Evolutionary conservation across 1,140 invertebrate species (phyloP), one percentile per base, ranked within the genome.

Genomic region (Bombus cullumanus): DNA sequence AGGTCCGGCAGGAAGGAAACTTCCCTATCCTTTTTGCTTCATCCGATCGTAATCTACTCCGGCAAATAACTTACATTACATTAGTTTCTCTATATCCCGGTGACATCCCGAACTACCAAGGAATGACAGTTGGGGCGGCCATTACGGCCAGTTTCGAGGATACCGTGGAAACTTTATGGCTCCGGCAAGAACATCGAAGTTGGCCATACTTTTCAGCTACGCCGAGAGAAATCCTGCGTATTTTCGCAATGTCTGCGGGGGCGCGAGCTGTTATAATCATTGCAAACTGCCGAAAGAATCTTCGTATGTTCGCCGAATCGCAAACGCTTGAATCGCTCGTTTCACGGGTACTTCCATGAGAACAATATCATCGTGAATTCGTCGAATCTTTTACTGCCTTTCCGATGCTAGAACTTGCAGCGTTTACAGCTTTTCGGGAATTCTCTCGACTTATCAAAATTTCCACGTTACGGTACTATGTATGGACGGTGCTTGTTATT

Each of bases 11-110:
- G 53, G 12, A 47, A 59, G 31, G 73, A 64, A 86, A 82, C 57
- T 86, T 86, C 31, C 31, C 66, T 9, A 13, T 41, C 37, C 66
- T 72, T 76, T 77, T 86, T 83, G 31, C 39, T 37, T 39, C 62
- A 12, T 47, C 73, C 43, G 47, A 76, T 86, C 68, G 73, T 83
- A 86, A 86, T 83, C 81, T 77, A 77, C 66, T 86, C 43, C 22
- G 34, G 73, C 81, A 77, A 86, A 86, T 86, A 83, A 83, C 81
- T 83, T 83, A 86, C 81, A 72, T 86, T 86, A 83, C 85, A 77
- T 86, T 83, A 83, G 64, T 72, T 83, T 82, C 81, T 39, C 53
- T 53, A 43, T 86, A 62, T 86, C 66, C 66, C 41, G 47, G 74
- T 84, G 86, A 84, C 59, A 64, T 84, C 57, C 25, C 62, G 37